These are phyloP conservation scores for Distichodus sexfasciatus DNA, from an alignment of 2,797 vertebrate species.

Conservation along the genomic window DNA sequence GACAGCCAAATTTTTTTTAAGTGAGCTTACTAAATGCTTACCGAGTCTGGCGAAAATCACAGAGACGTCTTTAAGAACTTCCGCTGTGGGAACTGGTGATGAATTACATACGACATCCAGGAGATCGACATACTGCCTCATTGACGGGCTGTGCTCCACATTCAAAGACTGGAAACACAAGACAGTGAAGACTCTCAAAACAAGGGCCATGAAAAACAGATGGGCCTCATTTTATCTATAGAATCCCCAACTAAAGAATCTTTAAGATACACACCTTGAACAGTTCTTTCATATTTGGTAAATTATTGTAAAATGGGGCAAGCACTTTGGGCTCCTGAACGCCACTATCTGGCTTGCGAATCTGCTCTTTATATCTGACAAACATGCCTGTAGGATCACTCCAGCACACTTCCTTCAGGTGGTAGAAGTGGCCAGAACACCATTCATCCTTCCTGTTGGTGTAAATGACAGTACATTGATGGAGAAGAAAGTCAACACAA, in stretches of 20 bases:
- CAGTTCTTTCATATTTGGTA: constrained; percentile 64
- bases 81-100: constrained; percentile 59
- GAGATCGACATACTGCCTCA: constrained; percentile 75
- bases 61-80: constrained; percentile 74
- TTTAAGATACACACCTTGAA: constrained; percentile 51
- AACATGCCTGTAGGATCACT: constrained; percentile 72
- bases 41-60: constrained; percentile 74
- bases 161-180: constrained; percentile 54
- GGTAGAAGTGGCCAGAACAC: constrained; percentile 71
- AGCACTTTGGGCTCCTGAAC: constrained; percentile 70
- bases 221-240: no score
- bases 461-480: neutral
- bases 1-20: neutral
- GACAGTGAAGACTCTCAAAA: neutral
- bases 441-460: constrained; percentile 49
- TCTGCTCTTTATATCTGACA: constrained; percentile 63
- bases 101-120: constrained; percentile 71
- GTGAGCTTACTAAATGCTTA: constrained; percentile 47
- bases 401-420: constrained; percentile 80
- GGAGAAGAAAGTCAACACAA: no score
- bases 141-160: constrained; percentile 66
- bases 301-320: constrained; percentile 63
- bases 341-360: constrained; percentile 42
- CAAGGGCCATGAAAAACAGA: no score
- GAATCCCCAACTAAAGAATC: no score